Evolutionary conservation across 2,113 vertebrate genomes (phyloP).

Genomic region (Euleptes europaea): DNA sequence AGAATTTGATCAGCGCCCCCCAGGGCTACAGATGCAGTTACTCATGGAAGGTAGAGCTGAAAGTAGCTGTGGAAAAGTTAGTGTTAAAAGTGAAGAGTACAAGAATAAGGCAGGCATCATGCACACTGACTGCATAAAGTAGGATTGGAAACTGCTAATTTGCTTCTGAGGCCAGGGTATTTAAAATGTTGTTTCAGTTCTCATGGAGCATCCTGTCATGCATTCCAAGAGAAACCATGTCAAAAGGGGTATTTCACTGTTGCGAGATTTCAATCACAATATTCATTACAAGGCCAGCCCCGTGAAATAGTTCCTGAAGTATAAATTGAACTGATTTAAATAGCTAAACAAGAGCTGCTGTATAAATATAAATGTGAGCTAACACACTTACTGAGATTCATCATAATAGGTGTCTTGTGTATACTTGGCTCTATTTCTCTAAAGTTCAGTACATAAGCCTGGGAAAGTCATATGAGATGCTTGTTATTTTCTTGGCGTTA

Average conservation of each 20-base stretch:
- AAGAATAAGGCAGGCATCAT: background rate
- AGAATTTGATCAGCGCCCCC: background rate
- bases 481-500: background rate
- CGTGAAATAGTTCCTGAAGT: background rate
- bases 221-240: conserved; percentile 16
- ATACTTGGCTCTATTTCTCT: background rate
- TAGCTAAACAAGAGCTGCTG: background rate
- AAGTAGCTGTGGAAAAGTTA: background rate
- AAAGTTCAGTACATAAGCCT: background rate
- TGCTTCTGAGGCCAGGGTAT: background rate
- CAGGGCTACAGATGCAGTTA: background rate
- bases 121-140: background rate
- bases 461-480: background rate
- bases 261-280: background rate
- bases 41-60: background rate
- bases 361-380: background rate
- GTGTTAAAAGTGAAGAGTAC: background rate
- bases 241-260: background rate
- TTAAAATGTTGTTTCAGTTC: conserved; percentile 15
- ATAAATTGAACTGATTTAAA: background rate
- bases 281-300: background rate
- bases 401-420: background rate
- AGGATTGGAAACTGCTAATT: background rate
- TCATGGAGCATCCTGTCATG: background rate
- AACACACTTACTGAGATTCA: background rate